Evolutionary conservation across 1,140 invertebrate species (phyloP).

Genomic region (Sipha flava): DNA sequence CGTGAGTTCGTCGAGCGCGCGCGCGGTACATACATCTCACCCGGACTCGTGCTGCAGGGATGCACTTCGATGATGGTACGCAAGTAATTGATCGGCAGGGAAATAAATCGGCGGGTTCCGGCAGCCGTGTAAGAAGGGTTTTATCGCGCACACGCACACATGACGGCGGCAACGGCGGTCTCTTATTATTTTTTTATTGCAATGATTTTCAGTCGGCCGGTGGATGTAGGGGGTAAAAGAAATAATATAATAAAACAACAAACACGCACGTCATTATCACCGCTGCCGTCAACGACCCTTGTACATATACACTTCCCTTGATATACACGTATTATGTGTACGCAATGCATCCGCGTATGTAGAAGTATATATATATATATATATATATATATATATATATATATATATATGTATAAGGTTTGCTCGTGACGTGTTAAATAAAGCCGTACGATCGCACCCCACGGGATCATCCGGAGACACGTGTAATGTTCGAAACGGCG

Average conservation of each 20-base stretch:
- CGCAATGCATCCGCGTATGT: too few species aligned
- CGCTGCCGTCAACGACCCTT: conserved; percentile 13
- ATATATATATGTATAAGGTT: not conserved
- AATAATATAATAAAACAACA: not conserved
- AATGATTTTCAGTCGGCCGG: not conserved
- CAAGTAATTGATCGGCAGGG: not conserved
- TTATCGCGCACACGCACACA: too few species aligned
- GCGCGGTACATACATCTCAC: too few species aligned
- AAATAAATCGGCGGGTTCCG: not conserved
- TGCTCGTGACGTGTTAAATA: conserved; percentile 5
- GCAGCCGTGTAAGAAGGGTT: too few species aligned
- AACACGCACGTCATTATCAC: not conserved
- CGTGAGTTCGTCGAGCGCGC: too few species aligned
- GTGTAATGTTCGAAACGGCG: conserved; percentile 28
- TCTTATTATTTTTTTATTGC: not conserved
- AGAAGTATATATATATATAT: not conserved
- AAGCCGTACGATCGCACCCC: conserved; percentile 23
- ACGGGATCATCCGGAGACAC: conserved; percentile 25
- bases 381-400: not conserved
- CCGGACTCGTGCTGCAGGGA: too few species aligned
- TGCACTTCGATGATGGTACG: too few species aligned
- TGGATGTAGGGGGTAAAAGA: not conserved
- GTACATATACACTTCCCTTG: not conserved
- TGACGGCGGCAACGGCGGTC: too few species aligned
- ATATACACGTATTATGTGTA: not conserved